phyloP scores from a whole-genome alignment of 1,140 invertebrate species.

The Ceratoteleas bidentatus region DNA sequence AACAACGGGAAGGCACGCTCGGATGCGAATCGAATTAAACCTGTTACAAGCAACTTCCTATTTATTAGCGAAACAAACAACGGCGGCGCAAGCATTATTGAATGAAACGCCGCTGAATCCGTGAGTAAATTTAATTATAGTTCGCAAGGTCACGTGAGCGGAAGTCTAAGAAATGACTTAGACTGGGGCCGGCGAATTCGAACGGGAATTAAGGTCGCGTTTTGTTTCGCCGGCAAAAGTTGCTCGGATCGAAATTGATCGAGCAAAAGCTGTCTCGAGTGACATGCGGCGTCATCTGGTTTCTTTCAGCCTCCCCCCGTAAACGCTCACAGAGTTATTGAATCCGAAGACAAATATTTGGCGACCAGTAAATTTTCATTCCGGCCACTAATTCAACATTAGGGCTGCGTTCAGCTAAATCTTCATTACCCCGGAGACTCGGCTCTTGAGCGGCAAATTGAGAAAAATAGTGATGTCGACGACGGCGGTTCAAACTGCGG shows the following conservation, averaged over 20 bases:
- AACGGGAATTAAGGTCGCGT: constrained; percentile 20
- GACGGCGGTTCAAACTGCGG: constrained; percentile 7
- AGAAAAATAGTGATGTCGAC: constrained; percentile 41
- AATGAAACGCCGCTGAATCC: constrained; percentile 44
- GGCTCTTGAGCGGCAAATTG: constrained; percentile 26
- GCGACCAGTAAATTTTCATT: constrained; percentile 45
- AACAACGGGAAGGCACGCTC: not conserved
- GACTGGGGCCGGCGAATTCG: constrained; percentile 18
- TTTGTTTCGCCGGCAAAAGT: too few species aligned
- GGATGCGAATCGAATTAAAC: not conserved
- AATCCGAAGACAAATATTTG: constrained; percentile 5
- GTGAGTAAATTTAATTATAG: constrained; percentile 53
- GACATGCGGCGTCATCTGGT: too few species aligned
- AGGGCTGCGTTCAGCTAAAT: constrained; percentile 40
- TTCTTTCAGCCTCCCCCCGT: too few species aligned
- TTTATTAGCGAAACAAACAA: constrained; percentile 43
- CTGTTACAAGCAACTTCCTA: constrained; percentile 17
- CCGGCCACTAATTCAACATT: constrained; percentile 21
- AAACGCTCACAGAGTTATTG: not conserved
- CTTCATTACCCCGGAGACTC: constrained; percentile 29
- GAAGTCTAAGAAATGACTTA: constrained; percentile 41
- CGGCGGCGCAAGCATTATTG: constrained; percentile 23
- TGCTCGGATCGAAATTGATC: too few species aligned
- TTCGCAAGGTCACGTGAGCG: constrained; percentile 42
- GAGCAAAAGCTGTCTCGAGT: too few species aligned